These are phyloP conservation scores for Ceyx erithaca DNA, from an alignment of 2,797 vertebrate species.

Conservation along the genomic window DNA sequence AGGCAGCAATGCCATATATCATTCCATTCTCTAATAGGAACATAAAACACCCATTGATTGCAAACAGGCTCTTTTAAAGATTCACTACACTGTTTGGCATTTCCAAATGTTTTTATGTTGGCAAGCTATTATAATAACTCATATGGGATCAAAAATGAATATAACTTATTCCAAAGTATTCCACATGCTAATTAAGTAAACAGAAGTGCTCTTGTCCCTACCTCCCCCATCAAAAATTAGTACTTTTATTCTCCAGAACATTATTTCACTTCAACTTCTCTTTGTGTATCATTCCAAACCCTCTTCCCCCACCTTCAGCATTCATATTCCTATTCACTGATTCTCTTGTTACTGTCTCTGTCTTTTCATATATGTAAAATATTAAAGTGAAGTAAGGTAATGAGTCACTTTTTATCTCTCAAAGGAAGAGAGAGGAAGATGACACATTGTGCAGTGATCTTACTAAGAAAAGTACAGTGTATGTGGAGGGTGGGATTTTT, in stretches of 20 bases:
- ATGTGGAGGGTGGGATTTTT: neutral
- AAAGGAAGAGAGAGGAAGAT: constrained; percentile 39
- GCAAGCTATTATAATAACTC: constrained; percentile 55
- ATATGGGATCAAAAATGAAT: constrained; percentile 51
- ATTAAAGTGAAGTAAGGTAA: constrained; percentile 44
- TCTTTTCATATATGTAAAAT: constrained; percentile 57
- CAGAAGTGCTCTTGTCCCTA: constrained; percentile 26
- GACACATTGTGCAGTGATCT: constrained; percentile 36
- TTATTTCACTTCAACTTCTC: neutral
- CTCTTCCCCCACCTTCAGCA: neutral
- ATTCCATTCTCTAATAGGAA: constrained; percentile 45
- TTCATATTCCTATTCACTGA: constrained; percentile 14
- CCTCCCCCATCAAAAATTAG: neutral
- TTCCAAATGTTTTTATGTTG: constrained; percentile 31
- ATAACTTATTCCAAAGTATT: constrained; percentile 48
- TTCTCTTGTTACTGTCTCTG: constrained; percentile 38
- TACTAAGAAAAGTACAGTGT: constrained; percentile 29
- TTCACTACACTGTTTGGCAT: constrained; percentile 9
- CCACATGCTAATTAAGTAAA: constrained; percentile 60
- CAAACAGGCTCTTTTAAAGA: constrained; percentile 19
- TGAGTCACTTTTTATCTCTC: constrained; percentile 63
- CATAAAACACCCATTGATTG: constrained; percentile 41
- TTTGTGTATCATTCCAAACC: neutral
- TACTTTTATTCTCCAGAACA: constrained; percentile 26
- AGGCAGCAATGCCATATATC: neutral